These are phyloP conservation scores for Atrichornis clamosus DNA, from an alignment of 2,113 vertebrate genomes.

Conservation along the genomic window DNA sequence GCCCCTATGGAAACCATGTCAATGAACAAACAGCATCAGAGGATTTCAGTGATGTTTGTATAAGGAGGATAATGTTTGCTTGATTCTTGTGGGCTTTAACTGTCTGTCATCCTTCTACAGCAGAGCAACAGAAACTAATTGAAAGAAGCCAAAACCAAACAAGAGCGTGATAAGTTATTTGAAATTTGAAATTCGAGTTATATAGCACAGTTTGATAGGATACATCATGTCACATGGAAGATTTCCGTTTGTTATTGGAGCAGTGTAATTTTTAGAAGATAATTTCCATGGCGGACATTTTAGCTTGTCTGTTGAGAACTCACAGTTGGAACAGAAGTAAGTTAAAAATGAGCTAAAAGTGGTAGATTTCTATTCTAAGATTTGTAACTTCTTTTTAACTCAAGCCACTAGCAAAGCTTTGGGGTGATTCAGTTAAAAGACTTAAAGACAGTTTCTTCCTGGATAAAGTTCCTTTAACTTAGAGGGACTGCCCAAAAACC, in stretches of 20 bases:
- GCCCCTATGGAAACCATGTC: constrained; percentile 17
- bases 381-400: neutral
- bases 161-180: neutral
- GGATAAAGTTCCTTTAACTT: neutral
- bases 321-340: neutral
- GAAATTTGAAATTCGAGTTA: neutral
- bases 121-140: constrained; percentile 21
- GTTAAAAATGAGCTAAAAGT: neutral
- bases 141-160: neutral
- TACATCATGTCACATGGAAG: neutral
- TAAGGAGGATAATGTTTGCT: constrained; percentile 40
- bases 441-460: neutral
- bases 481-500: neutral
- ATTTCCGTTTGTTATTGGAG: neutral
- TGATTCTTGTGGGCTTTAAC: constrained; percentile 2
- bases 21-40: constrained; percentile 20
- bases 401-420: neutral
- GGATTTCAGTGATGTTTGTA: constrained; percentile 47
- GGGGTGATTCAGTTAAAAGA: neutral
- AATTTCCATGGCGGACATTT: neutral
- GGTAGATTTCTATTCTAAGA: neutral
- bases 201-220: neutral
- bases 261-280: neutral
- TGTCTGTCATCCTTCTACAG: constrained; percentile 2
- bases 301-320: neutral